These are phyloP conservation scores for Actinia tenebrosa DNA, from an alignment of 64 coral and sea anemone species.

Conservation along the genomic window DNA sequence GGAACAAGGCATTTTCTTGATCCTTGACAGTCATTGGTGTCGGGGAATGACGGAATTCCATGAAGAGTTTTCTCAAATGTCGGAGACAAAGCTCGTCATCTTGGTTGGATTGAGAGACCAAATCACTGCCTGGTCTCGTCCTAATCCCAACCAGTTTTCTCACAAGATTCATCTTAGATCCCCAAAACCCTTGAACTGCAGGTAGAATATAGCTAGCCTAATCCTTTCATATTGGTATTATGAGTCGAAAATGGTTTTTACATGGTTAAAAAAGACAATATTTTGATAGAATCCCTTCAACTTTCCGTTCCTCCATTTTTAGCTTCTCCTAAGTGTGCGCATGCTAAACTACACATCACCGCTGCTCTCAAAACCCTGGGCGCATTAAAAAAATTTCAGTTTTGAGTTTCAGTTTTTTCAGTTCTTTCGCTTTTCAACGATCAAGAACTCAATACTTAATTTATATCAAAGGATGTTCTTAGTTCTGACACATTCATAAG, in stretches of 20 bases:
- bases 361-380: not conserved
- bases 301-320: slow-evolving; percentile 22
- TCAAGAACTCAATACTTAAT: not conserved
- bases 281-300: slow-evolving; percentile 22
- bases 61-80: slow-evolving; percentile 93
- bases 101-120: slow-evolving; percentile 63
- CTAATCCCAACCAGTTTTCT: slow-evolving; percentile 59
- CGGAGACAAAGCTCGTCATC: slow-evolving; percentile 82
- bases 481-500: not conserved
- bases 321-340: not conserved
- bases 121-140: slow-evolving; percentile 45
- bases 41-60: slow-evolving; percentile 96
- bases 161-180: slow-evolving; percentile 72
- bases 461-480: not conserved
- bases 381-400: not conserved
- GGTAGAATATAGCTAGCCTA: not conserved
- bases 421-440: not conserved
- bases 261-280: slow-evolving; percentile 15
- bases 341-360: not conserved
- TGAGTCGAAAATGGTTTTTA: not conserved
- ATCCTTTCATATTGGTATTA: slow-evolving; percentile 14
- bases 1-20: slow-evolving; percentile 84
- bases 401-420: slow-evolving; percentile 12
- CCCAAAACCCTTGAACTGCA: not conserved
- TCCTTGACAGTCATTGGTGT: slow-evolving; percentile 86